These are phyloP conservation scores for Ichneumoninae sp. DNA, from an alignment of 2,888 invertebrate genomes.

Conservation along the genomic window DNA sequence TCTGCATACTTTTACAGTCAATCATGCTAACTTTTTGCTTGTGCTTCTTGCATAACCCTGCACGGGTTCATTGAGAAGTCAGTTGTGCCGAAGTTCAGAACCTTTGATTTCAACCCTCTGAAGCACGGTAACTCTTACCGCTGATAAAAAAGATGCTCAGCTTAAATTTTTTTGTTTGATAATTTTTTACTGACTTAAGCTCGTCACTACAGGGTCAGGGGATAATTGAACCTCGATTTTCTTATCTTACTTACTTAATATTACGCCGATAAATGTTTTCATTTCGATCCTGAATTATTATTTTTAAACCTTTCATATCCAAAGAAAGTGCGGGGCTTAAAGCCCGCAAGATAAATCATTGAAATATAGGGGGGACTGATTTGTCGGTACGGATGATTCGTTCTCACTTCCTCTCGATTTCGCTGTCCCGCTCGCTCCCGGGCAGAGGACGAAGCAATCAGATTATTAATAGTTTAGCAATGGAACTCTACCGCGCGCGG, in stretches of 20 bases:
- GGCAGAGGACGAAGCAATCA: slow-evolving; percentile 61
- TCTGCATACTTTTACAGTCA: not conserved
- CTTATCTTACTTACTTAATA: slow-evolving; percentile 9
- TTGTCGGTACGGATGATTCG: slow-evolving; percentile 57
- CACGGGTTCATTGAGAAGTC: not conserved
- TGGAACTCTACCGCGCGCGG: slow-evolving; percentile 54
- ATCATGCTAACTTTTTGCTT: not conserved
- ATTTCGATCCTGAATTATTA: not conserved
- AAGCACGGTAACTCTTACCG: not conserved
- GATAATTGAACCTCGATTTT: slow-evolving; percentile 29
- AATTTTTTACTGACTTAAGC: not conserved
- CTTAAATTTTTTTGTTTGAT: not conserved
- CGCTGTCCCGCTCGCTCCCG: slow-evolving; percentile 41
- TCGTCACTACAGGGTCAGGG: not conserved
- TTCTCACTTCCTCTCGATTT: slow-evolving; percentile 26
- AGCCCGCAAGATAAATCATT: slow-evolving; percentile 54
- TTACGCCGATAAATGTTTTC: not conserved
- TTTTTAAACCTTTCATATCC: slow-evolving; percentile 1
- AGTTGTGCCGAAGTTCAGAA: not conserved
- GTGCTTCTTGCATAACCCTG: not conserved
- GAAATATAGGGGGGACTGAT: slow-evolving; percentile 38
- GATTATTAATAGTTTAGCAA: slow-evolving; percentile 70
- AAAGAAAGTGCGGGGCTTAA: not conserved
- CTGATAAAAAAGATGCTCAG: not conserved
- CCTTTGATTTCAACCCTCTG: not conserved